A percentile compares a stretch with the other conserved stretches of the same genome.
These are phyloP conservation scores for Salpingus planirostris DNA, from an alignment of 2,888 invertebrate genomes.

Conservation along the genomic window DNA sequence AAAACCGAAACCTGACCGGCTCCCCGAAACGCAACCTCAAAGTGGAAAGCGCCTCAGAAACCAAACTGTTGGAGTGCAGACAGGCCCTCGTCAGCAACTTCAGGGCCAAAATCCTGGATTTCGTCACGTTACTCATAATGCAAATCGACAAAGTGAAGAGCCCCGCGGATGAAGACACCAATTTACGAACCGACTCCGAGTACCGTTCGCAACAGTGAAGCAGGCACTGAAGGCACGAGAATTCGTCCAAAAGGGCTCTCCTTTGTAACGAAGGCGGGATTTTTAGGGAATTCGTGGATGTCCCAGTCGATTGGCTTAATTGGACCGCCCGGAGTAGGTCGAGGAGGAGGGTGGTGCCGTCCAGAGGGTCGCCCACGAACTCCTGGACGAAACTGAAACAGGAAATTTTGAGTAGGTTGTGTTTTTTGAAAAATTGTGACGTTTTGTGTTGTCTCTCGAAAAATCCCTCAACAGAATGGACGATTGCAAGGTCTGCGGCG, in stretches of 20 bases:
- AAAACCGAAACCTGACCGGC: constrained; percentile 83
- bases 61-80: constrained; percentile 61
- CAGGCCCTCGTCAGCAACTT: constrained; percentile 83
- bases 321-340: constrained; percentile 82
- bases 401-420: constrained; percentile 3
- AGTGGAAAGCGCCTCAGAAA: constrained; percentile 86
- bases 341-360: constrained; percentile 75
- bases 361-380: constrained; percentile 79
- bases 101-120: constrained; percentile 73
- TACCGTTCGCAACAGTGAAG: constrained; percentile 72
- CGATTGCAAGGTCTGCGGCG: not conserved
- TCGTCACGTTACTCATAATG: constrained; percentile 81
- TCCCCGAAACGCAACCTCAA: constrained; percentile 82
- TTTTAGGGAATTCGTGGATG: constrained; percentile 38
- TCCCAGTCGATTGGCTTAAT: constrained; percentile 59
- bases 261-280: constrained; percentile 61
- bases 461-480: not conserved
- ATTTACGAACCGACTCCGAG: constrained; percentile 66
- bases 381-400: constrained; percentile 81
- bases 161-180: constrained; percentile 71
- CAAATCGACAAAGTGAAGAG: constrained; percentile 78
- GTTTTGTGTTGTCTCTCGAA: not conserved
- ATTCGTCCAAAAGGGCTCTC: constrained; percentile 73
- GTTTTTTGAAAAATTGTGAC: not conserved
- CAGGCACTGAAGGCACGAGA: constrained; percentile 82